Evolutionary conservation across 2,113 vertebrate genomes (phyloP).

Genomic region (Phalacrocorax pelagicus): DNA sequence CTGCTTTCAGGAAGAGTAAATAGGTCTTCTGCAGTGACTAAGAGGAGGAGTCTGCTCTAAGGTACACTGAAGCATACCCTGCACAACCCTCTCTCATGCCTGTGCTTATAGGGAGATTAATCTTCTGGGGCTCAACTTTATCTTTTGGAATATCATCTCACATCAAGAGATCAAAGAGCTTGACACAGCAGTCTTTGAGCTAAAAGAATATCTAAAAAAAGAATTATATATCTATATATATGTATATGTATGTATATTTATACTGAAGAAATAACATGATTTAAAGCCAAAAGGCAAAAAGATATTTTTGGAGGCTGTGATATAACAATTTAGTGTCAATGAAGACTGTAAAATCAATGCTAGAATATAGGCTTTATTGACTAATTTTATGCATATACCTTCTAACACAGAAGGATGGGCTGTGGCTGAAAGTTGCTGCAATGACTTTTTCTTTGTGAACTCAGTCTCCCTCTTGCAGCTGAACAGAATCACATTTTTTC

Average conservation of each 20-base stretch:
- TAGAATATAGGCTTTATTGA: background rate
- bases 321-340: background rate
- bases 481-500: background rate
- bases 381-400: background rate
- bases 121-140: background rate
- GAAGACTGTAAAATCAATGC: background rate
- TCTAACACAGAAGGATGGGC: background rate
- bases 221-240: too few species aligned
- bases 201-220: background rate
- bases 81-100: background rate
- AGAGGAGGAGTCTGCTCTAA: background rate
- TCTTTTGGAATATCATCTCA: background rate
- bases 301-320: background rate
- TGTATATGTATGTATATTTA: too few species aligned
- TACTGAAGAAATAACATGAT: background rate
- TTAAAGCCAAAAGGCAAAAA: background rate
- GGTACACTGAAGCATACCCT: background rate
- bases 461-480: background rate
- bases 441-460: background rate
- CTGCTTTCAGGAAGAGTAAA: background rate
- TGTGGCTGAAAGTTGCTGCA: background rate
- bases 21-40: background rate
- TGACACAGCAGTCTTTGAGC: background rate
- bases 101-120: background rate
- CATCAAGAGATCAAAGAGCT: background rate